Evolutionary conservation across 2,113 vertebrate species (phyloP).

Genomic region (Bubo bubo): DNA sequence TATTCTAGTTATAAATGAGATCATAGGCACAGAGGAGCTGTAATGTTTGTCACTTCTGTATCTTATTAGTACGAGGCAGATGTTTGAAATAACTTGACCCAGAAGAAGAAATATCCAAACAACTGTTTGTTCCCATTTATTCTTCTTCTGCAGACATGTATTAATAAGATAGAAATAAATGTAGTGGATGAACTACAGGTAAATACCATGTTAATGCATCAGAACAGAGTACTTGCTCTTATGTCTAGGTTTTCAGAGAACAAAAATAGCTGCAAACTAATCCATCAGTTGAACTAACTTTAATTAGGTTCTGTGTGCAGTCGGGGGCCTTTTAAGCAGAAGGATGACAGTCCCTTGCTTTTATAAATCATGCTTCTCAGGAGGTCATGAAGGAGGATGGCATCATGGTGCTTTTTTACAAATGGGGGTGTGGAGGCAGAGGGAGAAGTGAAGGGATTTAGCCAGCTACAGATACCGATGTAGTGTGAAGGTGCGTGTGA

Average conservation of each 20-base stretch:
- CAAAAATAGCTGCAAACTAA: background rate
- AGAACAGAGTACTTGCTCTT: background rate
- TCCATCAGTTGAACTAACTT: rapidly evolving
- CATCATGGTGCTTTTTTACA: background rate
- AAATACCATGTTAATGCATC: background rate
- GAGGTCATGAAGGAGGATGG: background rate
- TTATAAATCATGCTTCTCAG: background rate
- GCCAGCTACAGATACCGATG: background rate
- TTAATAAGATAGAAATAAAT: background rate
- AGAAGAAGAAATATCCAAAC: background rate
- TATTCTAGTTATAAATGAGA: background rate
- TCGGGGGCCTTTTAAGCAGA: background rate
- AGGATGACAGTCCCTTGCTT: background rate
- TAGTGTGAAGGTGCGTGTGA: background rate
- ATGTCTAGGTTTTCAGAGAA: background rate
- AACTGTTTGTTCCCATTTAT: background rate
- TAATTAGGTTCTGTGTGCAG: background rate
- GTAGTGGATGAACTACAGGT: background rate
- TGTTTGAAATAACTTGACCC: background rate
- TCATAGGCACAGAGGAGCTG: background rate
- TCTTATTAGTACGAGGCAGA: background rate
- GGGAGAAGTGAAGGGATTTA: background rate
- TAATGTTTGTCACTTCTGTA: background rate
- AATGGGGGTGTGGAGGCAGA: background rate
- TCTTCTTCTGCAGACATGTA: background rate